Percentiles rank a stretch among this genome's conserved stretches.
These are phyloP conservation scores for Polyodon spathula DNA, from an alignment of 2,113 vertebrate species.

Conservation along the genomic window DNA sequence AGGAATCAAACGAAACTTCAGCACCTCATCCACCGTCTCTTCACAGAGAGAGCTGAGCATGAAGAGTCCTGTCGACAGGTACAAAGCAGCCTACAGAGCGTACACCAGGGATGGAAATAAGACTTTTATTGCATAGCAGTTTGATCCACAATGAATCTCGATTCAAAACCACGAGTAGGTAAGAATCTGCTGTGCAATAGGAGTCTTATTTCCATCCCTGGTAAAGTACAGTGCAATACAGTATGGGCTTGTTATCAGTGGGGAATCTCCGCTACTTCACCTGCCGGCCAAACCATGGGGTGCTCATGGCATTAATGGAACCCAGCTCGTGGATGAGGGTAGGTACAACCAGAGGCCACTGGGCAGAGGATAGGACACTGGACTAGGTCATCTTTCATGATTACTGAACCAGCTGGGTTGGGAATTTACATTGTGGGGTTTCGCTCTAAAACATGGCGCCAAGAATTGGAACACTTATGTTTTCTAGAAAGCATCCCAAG, in stretches of 20 bases:
- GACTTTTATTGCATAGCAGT: too few relatives aligned
- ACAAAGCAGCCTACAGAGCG: too few relatives aligned
- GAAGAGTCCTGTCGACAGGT: constrained; percentile 74
- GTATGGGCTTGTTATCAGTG: constrained; percentile 47
- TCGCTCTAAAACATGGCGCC: too few relatives aligned
- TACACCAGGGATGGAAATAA: too few relatives aligned
- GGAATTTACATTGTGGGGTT: too few relatives aligned
- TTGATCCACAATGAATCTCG: too few relatives aligned
- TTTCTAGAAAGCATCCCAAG: too few relatives aligned
- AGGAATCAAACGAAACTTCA: constrained; percentile 74
- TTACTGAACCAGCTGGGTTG: not conserved
- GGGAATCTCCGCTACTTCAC: constrained; percentile 78
- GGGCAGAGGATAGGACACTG: constrained; percentile 9
- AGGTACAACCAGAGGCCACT: constrained; percentile 34
- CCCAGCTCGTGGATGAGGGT: constrained; percentile 70
- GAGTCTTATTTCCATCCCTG: too few relatives aligned
- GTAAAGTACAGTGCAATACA: too few relatives aligned
- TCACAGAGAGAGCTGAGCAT: constrained; percentile 71
- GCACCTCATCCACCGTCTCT: constrained; percentile 72
- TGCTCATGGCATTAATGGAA: constrained; percentile 83
- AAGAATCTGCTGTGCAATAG: too few relatives aligned
- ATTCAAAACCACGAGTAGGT: too few relatives aligned
- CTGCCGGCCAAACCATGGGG: constrained; percentile 71
- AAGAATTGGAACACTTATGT: too few relatives aligned
- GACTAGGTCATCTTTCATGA: not conserved